These are phyloP conservation scores for Ranitomeya imitator DNA, from an alignment of 2,113 vertebrate genomes.

Conservation along the genomic window DNA sequence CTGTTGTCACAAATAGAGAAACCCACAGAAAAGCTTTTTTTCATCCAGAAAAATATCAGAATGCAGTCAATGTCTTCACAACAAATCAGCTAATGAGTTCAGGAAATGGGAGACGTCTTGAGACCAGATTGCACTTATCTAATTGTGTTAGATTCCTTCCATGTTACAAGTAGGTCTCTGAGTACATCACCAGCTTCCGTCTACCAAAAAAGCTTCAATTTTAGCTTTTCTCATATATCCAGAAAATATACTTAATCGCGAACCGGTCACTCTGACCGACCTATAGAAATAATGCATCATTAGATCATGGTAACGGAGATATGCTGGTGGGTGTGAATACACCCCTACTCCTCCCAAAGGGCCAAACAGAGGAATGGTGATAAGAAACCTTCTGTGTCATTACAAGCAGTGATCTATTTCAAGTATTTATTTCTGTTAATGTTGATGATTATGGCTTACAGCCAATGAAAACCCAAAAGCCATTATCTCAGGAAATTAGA, in stretches of 20 bases:
- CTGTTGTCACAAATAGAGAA: background rate
- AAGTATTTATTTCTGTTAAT: too few relatives aligned
- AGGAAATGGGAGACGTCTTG: slow-evolving; percentile 38
- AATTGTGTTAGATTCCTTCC: slow-evolving; percentile 23
- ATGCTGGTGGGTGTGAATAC: too few relatives aligned
- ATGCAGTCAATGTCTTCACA: slow-evolving; percentile 1
- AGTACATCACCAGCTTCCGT: background rate
- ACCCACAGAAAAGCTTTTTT: slow-evolving; percentile 34
- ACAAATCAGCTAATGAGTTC: slow-evolving; percentile 15
- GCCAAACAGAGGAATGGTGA: too few relatives aligned
- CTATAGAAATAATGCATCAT: background rate
- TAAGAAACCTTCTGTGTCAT: too few relatives aligned
- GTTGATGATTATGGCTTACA: too few relatives aligned
- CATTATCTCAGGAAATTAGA: too few relatives aligned
- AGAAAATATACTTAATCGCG: background rate
- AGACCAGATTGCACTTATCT: slow-evolving; percentile 36
- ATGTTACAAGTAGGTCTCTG: slow-evolving; percentile 1
- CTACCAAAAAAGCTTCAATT: background rate
- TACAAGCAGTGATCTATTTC: too few relatives aligned
- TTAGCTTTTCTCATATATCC: background rate
- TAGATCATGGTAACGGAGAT: background rate
- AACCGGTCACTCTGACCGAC: background rate
- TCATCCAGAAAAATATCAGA: slow-evolving; percentile 14
- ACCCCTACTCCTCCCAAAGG: too few relatives aligned
- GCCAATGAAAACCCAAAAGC: too few relatives aligned